Evolutionary conservation across 2,113 vertebrate genomes (phyloP).

Genomic region (Antechinus flavipes): DNA sequence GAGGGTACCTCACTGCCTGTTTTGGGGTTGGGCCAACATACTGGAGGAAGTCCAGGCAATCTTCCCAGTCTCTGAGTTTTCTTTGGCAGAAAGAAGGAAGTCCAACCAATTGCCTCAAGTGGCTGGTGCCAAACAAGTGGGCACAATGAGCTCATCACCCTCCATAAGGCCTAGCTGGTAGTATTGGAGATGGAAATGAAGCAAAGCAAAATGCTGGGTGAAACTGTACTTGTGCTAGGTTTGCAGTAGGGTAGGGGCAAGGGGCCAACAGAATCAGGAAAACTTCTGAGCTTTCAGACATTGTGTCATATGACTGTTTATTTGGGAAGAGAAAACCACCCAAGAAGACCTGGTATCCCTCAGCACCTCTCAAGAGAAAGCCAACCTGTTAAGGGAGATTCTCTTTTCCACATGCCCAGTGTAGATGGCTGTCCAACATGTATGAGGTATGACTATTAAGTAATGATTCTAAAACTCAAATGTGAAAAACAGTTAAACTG

Average conservation of each 20-base stretch:
- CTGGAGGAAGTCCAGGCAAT: constrained; percentile 39
- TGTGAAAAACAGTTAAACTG: neutral
- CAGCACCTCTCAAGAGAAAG: constrained; percentile 22
- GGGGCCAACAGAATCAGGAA: constrained; percentile 63
- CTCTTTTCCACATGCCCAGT: neutral
- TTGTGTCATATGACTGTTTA: constrained; percentile 76
- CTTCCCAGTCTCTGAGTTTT: constrained; percentile 60
- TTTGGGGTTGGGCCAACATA: neutral
- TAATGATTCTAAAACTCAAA: neutral
- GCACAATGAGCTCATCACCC: constrained; percentile 51
- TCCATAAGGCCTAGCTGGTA: constrained; percentile 19
- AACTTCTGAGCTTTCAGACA: constrained; percentile 66
- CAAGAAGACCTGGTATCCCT: constrained; percentile 38
- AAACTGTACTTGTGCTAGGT: constrained; percentile 21
- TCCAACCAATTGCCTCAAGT: constrained; percentile 21
- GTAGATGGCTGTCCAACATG: neutral
- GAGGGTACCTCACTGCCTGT: neutral
- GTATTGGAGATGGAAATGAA: constrained; percentile 19
- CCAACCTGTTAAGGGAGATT: neutral
- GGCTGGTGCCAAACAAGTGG: constrained; percentile 54
- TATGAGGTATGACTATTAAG: neutral
- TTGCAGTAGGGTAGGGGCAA: constrained; percentile 50
- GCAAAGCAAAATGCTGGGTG: constrained; percentile 1
- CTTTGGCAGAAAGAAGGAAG: constrained; percentile 71
- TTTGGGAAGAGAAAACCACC: constrained; percentile 61